These are phyloP conservation scores for Tipula lateralis DNA, from an alignment of 2,888 invertebrate genomes.

Conservation along the genomic window DNA sequence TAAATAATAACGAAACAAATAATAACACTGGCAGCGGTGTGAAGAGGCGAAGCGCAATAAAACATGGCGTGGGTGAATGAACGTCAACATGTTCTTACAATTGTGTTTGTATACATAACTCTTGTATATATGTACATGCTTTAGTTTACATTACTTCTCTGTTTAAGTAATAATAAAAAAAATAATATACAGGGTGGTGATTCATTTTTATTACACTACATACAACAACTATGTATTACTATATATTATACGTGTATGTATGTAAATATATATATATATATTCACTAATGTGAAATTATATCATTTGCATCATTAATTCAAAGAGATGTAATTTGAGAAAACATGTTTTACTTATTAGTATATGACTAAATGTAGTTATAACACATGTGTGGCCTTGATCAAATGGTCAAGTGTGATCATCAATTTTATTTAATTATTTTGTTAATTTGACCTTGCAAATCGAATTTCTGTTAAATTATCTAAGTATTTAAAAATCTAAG, in stretches of 20 bases:
- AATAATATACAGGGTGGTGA: not conserved
- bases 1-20: not conserved
- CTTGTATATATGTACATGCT: not conserved
- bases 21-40: not conserved
- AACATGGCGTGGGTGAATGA: conserved; percentile 1
- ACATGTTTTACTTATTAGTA: not conserved
- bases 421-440: not conserved
- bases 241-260: not conserved
- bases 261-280: not conserved
- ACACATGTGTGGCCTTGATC: not conserved
- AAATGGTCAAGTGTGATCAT: not conserved
- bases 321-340: not conserved
- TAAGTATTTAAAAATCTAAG: no score
- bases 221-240: no score
- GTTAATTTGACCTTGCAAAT: not conserved
- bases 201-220: not conserved
- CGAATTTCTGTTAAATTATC: no score
- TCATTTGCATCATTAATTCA: not conserved
- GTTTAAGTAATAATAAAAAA: not conserved
- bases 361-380: not conserved
- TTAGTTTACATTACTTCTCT: not conserved
- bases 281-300: not conserved
- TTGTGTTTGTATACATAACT: not conserved
- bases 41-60: not conserved
- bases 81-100: not conserved